phyloP scores from a whole-genome alignment of 1,140 invertebrate genomes.

The Drosophila pandora region DNA sequence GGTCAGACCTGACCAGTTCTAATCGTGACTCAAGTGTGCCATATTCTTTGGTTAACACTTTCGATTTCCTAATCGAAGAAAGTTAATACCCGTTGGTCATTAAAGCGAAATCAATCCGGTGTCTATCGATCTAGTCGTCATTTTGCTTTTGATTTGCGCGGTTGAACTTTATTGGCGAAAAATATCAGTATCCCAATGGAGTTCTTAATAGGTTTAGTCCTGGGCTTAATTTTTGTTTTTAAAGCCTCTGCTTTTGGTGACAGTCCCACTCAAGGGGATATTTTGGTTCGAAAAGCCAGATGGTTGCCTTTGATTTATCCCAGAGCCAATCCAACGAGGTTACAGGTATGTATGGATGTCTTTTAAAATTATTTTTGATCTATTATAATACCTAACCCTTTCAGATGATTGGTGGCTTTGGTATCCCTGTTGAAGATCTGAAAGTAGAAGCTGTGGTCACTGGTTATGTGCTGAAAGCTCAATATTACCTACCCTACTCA shows the following conservation, averaged over 20 bases:
- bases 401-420: constrained; percentile 78
- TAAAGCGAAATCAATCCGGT: constrained; percentile 13
- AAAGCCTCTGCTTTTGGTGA: neutral
- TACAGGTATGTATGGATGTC: constrained; percentile 39
- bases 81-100: constrained; percentile 26
- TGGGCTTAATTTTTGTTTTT: constrained; percentile 1
- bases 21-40: constrained; percentile 25
- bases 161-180: constrained; percentile 1
- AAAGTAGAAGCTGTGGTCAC: constrained; percentile 63
- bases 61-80: constrained; percentile 57
- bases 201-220: neutral
- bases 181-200: constrained; percentile 9
- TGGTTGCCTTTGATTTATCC: constrained; percentile 67
- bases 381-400: neutral
- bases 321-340: constrained; percentile 36
- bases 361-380: neutral
- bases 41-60: constrained; percentile 49
- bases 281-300: constrained; percentile 59
- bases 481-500: constrained; percentile 67
- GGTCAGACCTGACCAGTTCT: neutral
- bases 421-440: constrained; percentile 72
- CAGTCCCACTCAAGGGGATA: constrained; percentile 24
- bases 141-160: neutral
- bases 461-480: constrained; percentile 78
- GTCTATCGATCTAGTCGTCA: constrained; percentile 22